A percentile compares a stretch with the other conserved stretches of the same genome.
These are phyloP conservation scores for Hassar affinis DNA, from an alignment of 2,113 vertebrate genomes.

Conservation along the genomic window DNA sequence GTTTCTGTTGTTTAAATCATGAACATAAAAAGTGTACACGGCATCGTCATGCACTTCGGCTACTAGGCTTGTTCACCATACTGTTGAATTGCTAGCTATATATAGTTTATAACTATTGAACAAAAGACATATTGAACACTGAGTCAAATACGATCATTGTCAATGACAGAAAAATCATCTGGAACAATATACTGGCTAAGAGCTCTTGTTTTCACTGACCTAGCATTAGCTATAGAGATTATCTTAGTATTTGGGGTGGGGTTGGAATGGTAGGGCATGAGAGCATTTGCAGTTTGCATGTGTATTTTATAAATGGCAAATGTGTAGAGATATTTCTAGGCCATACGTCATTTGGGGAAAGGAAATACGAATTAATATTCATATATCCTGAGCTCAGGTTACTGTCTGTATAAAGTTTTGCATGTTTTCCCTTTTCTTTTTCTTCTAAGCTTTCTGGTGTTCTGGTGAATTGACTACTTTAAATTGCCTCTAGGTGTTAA, in stretches of 20 bases:
- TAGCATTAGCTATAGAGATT: not conserved
- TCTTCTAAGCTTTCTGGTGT: not conserved
- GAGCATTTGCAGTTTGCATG: no score
- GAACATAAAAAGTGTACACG: not conserved
- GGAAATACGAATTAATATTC: not conserved
- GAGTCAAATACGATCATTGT: not conserved
- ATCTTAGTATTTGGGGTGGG: not conserved
- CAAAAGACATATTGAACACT: no score
- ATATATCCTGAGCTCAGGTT: no score
- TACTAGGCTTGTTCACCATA: not conserved
- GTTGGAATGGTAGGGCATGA: not conserved
- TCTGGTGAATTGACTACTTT: not conserved
- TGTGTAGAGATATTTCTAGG: not conserved
- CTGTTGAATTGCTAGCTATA: not conserved
- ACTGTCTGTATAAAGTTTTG: not conserved
- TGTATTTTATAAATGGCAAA: no score
- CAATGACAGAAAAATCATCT: not conserved
- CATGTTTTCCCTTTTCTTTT: not conserved
- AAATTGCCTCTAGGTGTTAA: not conserved
- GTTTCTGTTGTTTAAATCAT: not conserved
- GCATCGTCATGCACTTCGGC: not conserved
- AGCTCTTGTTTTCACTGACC: not conserved
- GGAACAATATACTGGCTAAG: not conserved
- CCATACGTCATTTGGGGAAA: not conserved
- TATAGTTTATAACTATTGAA: no score